These are phyloP conservation scores for Orestias chungarensis DNA, from an alignment of 2,797 vertebrate genomes.

Conservation along the genomic window DNA sequence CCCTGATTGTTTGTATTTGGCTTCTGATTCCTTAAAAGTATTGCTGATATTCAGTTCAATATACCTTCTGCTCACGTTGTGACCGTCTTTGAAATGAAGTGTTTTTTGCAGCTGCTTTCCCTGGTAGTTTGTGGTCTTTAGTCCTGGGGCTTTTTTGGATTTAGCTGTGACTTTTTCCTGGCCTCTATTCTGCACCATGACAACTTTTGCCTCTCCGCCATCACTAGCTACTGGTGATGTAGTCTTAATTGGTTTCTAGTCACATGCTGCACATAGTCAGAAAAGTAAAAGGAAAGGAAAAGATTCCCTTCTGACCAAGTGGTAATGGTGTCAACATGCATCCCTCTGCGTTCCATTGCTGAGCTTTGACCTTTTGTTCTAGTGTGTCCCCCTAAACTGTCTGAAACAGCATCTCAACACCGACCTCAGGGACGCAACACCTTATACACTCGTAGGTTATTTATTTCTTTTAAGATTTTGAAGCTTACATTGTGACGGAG, in stretches of 20 bases:
- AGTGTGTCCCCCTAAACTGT: constrained; percentile 34
- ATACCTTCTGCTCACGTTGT: constrained; percentile 20
- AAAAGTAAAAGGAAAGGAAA: constrained; percentile 27
- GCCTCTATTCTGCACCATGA: constrained; percentile 37
- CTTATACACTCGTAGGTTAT: constrained; percentile 11
- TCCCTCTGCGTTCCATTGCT: constrained; percentile 30
- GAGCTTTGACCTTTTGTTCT: constrained; percentile 51
- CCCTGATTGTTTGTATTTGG: background rate
- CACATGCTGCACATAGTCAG: background rate
- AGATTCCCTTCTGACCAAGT: constrained; percentile 21
- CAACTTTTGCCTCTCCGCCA: constrained; percentile 29
- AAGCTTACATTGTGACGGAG: background rate
- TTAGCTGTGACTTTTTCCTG: constrained; percentile 58
- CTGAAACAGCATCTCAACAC: constrained; percentile 16
- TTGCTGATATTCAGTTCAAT: background rate
- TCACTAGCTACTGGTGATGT: constrained; percentile 19
- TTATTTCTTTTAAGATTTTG: constrained; percentile 2
- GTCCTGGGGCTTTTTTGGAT: constrained; percentile 47
- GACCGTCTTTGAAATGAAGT: constrained; percentile 7
- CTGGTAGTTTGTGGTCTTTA: constrained; percentile 29
- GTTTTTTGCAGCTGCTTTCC: constrained; percentile 42
- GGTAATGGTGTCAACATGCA: constrained; percentile 38
- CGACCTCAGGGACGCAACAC: background rate
- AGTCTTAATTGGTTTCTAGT: constrained; percentile 11
- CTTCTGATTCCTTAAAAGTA: background rate